Evolutionary conservation across 2,797 vertebrate species (phyloP), one percentile per base, ranked within the genome.

Genomic region (Pristis pectinata): DNA sequence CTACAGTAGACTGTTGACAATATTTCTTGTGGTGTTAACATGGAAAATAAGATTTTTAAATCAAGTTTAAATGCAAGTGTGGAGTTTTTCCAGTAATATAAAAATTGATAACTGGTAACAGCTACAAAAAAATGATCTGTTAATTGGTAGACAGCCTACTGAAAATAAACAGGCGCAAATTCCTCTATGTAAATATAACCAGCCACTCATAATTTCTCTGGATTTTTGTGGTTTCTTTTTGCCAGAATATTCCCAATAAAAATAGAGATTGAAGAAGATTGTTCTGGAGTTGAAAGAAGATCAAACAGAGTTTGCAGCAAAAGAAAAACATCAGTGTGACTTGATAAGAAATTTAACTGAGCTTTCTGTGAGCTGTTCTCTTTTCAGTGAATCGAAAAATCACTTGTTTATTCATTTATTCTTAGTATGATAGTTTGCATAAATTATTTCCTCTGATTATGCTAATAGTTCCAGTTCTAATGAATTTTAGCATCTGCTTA

Each of bases 361-460:
- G 59, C 7, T 24, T 91, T 64, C 92, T 74, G 67, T 67, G n/a
- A 74, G 67, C 67, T 93, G 92, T 74, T 93, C 89, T 70, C 67
- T 94, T 6, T 94, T 49, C 44, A 72, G 22, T 94, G 92, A 74
- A 94, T 74, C 34, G 92, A 94, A 94, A 53, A 49, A 49, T 76
- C 92, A 94, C 67, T 93, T 93, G 41, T 64, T 6, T 74, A 17
- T 74, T 74, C 27, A 72, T 72, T 74, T 76, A 74, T 72, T 94
- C 70, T 56, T 49, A 94, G 44, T 94, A 74, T 19, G 70, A 74
- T 94, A 94, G 67, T 74, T 94, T 94, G 70, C 30, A 94, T 94
- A 94, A 94, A 94, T 94, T 72, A 76, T 94, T 74, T 76, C 41
- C 92, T 72, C 67, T 94, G 92, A 74, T 94, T 94, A 94, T 49